phyloP scores from a whole-genome alignment of 2,888 invertebrate species.

The Dione juno region DNA sequence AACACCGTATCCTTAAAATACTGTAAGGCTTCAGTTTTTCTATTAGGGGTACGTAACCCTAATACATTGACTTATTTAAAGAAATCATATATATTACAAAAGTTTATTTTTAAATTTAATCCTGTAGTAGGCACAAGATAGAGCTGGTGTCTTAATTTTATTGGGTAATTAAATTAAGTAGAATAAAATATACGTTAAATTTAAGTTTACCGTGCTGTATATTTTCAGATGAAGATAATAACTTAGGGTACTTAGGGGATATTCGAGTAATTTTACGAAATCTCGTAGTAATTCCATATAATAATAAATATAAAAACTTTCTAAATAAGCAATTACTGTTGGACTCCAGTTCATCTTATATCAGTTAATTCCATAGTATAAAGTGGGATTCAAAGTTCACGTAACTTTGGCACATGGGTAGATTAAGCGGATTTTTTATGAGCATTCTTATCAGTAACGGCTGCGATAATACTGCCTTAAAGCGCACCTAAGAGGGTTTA shows the following conservation, averaged over 20 bases:
- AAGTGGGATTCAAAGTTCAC: constrained; percentile 13
- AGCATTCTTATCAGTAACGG: constrained; percentile 43
- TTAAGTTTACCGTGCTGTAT: not conserved
- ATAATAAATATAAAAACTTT: constrained; percentile 4
- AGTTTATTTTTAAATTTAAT: no score
- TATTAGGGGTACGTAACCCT: no score
- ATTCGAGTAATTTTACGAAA: not conserved
- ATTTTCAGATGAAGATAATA: not conserved
- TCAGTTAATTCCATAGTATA: constrained; percentile 12
- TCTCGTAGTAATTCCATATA: not conserved
- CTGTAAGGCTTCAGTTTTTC: no score
- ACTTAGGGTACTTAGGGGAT: not conserved
- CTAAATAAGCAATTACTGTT: not conserved
- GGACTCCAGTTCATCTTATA: constrained; percentile 5
- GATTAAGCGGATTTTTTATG: constrained; percentile 46
- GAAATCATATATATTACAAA: no score
- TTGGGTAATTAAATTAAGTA: not conserved
- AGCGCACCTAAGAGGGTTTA: constrained; percentile 39
- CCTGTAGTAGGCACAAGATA: no score
- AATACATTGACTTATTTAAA: no score
- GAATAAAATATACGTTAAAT: not conserved
- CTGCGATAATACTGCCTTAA: constrained; percentile 44
- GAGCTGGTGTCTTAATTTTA: not conserved
- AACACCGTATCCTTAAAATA: no score
- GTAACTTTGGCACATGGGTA: constrained; percentile 34